phyloP scores from a whole-genome alignment of 2,113 vertebrate genomes.

The Callospermophilus lateralis region DNA sequence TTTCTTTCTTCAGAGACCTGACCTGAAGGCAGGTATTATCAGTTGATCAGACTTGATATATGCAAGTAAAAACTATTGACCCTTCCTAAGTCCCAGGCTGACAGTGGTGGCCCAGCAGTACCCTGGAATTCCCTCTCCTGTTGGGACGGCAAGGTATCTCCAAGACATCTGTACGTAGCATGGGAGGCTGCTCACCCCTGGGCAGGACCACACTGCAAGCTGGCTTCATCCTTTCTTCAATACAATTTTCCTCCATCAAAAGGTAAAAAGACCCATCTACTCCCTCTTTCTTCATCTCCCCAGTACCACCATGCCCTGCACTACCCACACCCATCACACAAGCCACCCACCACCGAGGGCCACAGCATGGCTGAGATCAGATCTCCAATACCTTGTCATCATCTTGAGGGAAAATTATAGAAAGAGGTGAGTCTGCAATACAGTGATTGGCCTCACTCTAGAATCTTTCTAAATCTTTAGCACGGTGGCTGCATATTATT shows the following conservation, averaged over 20 bases:
- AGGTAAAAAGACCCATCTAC: background rate
- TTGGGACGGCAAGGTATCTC: background rate
- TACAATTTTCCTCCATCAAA: background rate
- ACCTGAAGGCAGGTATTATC: background rate
- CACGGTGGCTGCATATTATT: background rate
- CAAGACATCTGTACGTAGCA: background rate
- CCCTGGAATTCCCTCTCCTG: background rate
- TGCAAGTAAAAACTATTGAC: background rate
- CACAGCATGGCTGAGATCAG: background rate
- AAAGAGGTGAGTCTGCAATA: background rate
- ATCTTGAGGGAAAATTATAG: background rate
- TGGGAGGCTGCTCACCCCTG: background rate
- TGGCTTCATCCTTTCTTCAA: background rate
- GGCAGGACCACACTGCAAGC: background rate
- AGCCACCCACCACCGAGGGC: background rate
- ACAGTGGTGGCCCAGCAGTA: background rate
- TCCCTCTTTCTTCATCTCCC: background rate
- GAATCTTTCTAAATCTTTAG: background rate
- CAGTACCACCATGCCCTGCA: background rate
- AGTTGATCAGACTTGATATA: conserved; percentile 4
- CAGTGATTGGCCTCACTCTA: background rate
- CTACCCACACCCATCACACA: background rate
- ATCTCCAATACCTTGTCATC: too few species aligned
- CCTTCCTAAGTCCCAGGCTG: background rate
- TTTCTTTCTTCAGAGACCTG: background rate